These are phyloP conservation scores for Drosophila macrospina DNA, from an alignment of 2,888 invertebrate species.

Conservation along the genomic window DNA sequence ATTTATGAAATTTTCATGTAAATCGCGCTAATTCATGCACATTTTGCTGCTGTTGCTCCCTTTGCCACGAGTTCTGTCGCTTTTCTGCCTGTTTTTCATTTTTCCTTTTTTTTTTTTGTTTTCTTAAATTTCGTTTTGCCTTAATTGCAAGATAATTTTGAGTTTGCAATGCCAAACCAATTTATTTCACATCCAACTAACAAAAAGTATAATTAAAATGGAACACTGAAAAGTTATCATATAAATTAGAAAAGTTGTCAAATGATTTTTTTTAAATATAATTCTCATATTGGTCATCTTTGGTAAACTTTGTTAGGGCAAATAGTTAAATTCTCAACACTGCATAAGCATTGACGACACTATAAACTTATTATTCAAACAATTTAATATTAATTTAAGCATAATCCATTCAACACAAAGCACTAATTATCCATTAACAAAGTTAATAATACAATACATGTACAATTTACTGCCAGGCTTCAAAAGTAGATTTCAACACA, in stretches of 20 bases:
- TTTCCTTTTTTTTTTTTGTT: not conserved
- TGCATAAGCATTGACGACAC: not conserved
- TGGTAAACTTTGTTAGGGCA: not conserved
- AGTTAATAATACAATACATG: not conserved
- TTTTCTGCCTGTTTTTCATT: not conserved
- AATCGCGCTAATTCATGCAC: slow-evolving; percentile 77
- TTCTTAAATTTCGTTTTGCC: slow-evolving; percentile 38
- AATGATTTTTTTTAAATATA: slow-evolving; percentile 45
- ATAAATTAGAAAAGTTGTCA: slow-evolving; percentile 60
- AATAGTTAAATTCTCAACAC: not conserved
- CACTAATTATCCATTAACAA: not conserved
- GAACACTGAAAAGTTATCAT: slow-evolving; percentile 30
- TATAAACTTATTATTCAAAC: too few species aligned
- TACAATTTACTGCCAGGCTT: not conserved
- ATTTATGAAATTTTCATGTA: slow-evolving; percentile 80
- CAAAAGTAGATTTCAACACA: slow-evolving; percentile 1
- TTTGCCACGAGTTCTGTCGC: slow-evolving; percentile 4
- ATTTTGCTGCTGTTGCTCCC: slow-evolving; percentile 44
- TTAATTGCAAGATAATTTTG: slow-evolving; percentile 73
- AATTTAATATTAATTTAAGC: too few species aligned
- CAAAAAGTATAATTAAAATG: slow-evolving; percentile 58
- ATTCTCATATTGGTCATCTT: slow-evolving; percentile 30
- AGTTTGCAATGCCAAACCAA: slow-evolving; percentile 39
- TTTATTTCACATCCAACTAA: slow-evolving; percentile 40
- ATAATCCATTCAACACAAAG: too few species aligned